A percentile compares a stretch with the other conserved stretches of the same genome.
Conservation (phyloP, 2,797 vertebrate species). For the Anisognathus igniventris region DNA sequence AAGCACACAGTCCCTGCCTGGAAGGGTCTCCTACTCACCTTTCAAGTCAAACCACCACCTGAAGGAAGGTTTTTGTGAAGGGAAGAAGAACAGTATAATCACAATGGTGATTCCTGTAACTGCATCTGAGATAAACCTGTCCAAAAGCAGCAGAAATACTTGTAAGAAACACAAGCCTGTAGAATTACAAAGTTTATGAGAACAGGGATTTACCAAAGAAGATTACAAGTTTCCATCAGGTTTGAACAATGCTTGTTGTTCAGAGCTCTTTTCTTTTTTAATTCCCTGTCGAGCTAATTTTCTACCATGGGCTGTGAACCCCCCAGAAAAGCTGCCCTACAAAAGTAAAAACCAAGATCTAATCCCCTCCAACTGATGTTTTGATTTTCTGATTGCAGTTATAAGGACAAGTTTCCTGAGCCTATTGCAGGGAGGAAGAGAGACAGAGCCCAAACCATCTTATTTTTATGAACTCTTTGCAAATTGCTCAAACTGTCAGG, state of each 20-base stretch:
- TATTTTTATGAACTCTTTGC: not conserved
- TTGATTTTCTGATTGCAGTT: not conserved
- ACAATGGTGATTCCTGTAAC: constrained; percentile 91
- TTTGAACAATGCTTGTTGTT: not conserved
- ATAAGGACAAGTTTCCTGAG: not conserved
- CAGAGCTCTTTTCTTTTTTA: not conserved
- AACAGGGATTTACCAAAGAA: constrained; percentile 46
- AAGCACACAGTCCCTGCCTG: not conserved
- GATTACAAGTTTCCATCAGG: constrained; percentile 26
- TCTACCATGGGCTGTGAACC: not conserved
- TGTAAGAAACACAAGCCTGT: constrained; percentile 12
- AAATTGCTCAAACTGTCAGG: not conserved
- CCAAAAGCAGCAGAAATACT: constrained; percentile 41
- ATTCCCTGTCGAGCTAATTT: not conserved
- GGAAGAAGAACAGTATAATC: constrained; percentile 93
- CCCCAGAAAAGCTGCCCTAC: not conserved
- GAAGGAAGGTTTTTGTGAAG: constrained; percentile 89
- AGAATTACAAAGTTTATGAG: not conserved
- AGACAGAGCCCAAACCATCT: not conserved
- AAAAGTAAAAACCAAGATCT: not conserved
- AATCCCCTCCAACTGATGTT: not conserved
- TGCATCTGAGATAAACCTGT: constrained; percentile 91
- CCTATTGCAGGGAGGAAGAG: not conserved
- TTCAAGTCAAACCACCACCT: constrained; percentile 91
- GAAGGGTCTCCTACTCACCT: constrained; percentile 72